A percentile compares a stretch with the other conserved stretches of the same genome.
These are phyloP conservation scores for Sorex araneus DNA, from an alignment of 2,113 vertebrate genomes.

Conservation along the genomic window DNA sequence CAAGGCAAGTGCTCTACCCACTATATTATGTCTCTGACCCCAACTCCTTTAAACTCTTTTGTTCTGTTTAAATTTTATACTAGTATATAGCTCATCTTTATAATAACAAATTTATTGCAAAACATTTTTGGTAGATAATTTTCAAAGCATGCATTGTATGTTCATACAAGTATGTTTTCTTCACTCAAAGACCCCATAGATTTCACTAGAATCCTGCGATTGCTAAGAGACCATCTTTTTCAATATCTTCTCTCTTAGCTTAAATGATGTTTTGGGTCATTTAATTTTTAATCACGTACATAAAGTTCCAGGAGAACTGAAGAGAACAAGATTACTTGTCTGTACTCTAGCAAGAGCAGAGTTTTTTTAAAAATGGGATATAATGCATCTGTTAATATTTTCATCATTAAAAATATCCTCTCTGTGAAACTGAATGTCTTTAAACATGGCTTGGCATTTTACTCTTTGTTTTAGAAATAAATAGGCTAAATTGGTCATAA, in stretches of 20 bases:
- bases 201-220: neutral
- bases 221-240: neutral
- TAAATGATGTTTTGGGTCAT: neutral
- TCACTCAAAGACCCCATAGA: neutral
- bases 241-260: neutral
- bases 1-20: too few relatives aligned
- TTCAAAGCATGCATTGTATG: neutral
- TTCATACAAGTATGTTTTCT: conserved; percentile 3
- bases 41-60: conserved; percentile 27
- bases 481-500: neutral
- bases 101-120: neutral
- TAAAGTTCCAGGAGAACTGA: neutral
- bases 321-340: neutral
- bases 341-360: conserved; percentile 29
- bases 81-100: conserved; percentile 11
- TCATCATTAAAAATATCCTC: neutral
- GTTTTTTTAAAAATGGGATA: conserved; percentile 53
- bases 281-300: conserved; percentile 34
- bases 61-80: conserved; percentile 20
- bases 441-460: neutral
- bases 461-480: conserved; percentile 69
- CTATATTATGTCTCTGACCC: too few relatives aligned
- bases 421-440: conserved; percentile 18
- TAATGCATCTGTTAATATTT: conserved; percentile 60
- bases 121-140: neutral